Evolutionary conservation across 2,113 vertebrate genomes (phyloP).

Genomic region (Grantiella picta): DNA sequence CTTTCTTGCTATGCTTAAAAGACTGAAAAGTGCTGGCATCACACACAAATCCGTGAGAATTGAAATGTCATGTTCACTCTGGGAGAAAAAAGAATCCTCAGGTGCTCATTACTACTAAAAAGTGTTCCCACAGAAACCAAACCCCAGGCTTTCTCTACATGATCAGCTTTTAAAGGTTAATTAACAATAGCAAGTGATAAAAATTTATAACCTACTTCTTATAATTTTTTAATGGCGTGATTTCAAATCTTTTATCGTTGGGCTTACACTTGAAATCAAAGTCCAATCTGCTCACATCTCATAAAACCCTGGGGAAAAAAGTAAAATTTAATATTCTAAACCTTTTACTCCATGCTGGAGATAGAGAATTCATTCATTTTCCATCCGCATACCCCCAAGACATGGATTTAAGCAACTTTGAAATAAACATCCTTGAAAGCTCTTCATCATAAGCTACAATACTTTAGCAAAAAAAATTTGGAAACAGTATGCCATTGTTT

Average conservation of each 20-base stretch:
- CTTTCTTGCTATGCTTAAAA: neutral
- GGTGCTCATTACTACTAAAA: constrained; percentile 69
- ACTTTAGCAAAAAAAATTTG: neutral
- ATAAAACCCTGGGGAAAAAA: neutral
- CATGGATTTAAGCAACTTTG: neutral
- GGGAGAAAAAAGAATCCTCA: constrained; percentile 26
- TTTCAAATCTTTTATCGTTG: constrained; percentile 56
- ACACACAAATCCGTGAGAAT: constrained; percentile 3
- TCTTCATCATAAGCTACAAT: neutral
- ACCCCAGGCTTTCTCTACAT: constrained; percentile 47
- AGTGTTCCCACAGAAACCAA: constrained; percentile 53
- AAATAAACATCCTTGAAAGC: neutral
- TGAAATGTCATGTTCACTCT: constrained; percentile 69
- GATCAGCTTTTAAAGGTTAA: constrained; percentile 78
- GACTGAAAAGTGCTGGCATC: constrained; percentile 14
- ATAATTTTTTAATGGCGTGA: constrained; percentile 75
- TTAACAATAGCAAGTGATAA: constrained; percentile 68
- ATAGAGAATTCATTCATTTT: neutral
- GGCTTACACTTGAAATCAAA: neutral
- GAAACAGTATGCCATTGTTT: neutral
- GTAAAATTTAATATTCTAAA: neutral
- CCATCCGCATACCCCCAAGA: neutral
- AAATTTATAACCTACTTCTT: constrained; percentile 71
- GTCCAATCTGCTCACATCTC: constrained; percentile 1
- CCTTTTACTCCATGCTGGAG: neutral